Evolutionary conservation across 2,113 vertebrate genomes (phyloP), one percentile per base, ranked within the genome.

Genomic region (Pluvialis apricaria): DNA sequence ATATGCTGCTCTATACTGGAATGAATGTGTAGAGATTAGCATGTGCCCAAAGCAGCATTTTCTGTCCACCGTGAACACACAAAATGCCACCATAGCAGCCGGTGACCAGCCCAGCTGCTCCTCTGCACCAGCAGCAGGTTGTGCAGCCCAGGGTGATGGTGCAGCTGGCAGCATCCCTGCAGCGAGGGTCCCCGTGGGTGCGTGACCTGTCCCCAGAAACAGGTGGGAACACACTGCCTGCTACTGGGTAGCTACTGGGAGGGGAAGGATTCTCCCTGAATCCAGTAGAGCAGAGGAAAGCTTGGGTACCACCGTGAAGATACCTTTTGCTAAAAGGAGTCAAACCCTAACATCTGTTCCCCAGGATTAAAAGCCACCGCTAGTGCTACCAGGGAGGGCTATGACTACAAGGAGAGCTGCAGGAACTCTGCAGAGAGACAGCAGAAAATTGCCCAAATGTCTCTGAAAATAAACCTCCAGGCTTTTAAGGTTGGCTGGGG

Each of bases 141-240:
- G 26, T 45, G 24, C 31, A 22, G 21, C 22, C 32, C 7, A 0
- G 36, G 49, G 8, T 10, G 15, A 2, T 0, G 2, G 42, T 11
- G 18, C 14, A 13, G 25, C 3, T 1, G 0, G 47, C 29, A 71
- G 66, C 38, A 26, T 5, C 10, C 6, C 24, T 36, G 42, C 18
- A 31, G 9, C 0, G 0, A 44, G 24, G 16, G 24, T 71, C 14
- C 44, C n/a, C 20, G 0, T 0, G 0, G 19, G 9, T 15, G 2
- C 32, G 6, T 5, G 11, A 11, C 26, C 8, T 40, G 28, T 20
- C 7, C 21, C 25, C 36, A 57, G 38, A 38, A 42, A 54, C 11
- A 0, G 4, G 49, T 60, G 42, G 42, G 25, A 88, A 36, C 3
- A 11, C 52, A 7, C 17, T 61, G 16, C 26, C 32, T 71, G 55